Conservation (phyloP, 2,888 invertebrate genomes). For the Drosophila leonis region DNA sequence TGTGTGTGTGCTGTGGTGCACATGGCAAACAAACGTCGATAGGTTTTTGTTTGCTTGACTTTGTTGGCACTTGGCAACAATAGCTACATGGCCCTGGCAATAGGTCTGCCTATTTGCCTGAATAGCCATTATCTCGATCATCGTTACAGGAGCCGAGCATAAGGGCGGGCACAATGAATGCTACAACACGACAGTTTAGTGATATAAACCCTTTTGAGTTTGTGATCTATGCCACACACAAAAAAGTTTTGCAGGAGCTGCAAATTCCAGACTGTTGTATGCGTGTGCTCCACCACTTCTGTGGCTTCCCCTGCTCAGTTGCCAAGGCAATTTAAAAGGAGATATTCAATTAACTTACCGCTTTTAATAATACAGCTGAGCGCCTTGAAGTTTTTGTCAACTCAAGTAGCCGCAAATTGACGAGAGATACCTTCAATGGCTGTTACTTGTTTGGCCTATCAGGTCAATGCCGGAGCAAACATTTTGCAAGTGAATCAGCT, state of each 20-base stretch:
- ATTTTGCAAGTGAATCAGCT: not conserved
- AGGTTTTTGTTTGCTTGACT: conserved; percentile 76
- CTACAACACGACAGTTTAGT: conserved; percentile 31
- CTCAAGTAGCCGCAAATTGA: conserved; percentile 61
- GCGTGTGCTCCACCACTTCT: not conserved
- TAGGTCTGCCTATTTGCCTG: conserved; percentile 71
- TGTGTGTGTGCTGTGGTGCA: conserved; percentile 26
- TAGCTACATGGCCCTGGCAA: conserved; percentile 56
- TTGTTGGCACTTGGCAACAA: conserved; percentile 76
- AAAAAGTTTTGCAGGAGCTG: conserved; percentile 58
- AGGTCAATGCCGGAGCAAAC: not conserved
- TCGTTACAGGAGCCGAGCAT: conserved; percentile 24
- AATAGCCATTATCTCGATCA: conserved; percentile 74
- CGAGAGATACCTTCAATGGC: conserved; percentile 31
- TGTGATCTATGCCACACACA: conserved; percentile 59
- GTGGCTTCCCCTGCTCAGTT: conserved; percentile 46
- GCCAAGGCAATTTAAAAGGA: conserved; percentile 51
- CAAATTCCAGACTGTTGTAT: conserved; percentile 26
- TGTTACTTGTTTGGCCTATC: conserved; percentile 43
- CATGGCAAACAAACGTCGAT: conserved; percentile 54
- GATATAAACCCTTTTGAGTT: conserved; percentile 55
- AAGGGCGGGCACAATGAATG: not conserved
- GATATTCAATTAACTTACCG: conserved; percentile 64
- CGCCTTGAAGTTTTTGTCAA: conserved; percentile 54
- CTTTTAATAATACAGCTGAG: conserved; percentile 46